Percentiles rank a stretch among this genome's conserved stretches.
Evolutionary conservation across 1,140 invertebrate species (phyloP).

Genomic region (Dermatophagoides farinae): DNA sequence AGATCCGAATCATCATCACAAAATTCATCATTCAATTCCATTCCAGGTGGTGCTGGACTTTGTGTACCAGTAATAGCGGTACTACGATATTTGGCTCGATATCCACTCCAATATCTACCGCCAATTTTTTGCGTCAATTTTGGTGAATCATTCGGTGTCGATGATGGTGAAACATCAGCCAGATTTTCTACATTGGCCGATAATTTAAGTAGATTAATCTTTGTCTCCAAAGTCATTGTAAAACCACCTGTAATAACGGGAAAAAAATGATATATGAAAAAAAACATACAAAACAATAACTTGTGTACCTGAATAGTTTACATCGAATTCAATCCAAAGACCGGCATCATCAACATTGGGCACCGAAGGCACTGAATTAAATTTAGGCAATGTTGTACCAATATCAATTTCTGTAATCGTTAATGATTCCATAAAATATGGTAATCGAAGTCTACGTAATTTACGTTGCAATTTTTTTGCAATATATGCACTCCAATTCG

Average conservation of each 20-base stretch:
- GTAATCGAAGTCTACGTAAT: constrained; percentile 60
- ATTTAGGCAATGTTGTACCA: constrained; percentile 49
- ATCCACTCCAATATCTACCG: too few species aligned
- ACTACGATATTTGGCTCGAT: neutral
- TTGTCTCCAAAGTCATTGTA: constrained; percentile 77
- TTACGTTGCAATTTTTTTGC: constrained; percentile 60
- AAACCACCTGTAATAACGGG: constrained; percentile 32
- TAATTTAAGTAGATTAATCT: constrained; percentile 79
- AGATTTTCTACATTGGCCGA: neutral
- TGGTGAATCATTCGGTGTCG: too few species aligned
- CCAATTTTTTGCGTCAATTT: too few species aligned
- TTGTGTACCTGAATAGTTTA: constrained; percentile 54
- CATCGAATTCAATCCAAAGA: constrained; percentile 74
- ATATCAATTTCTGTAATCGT: constrained; percentile 50
- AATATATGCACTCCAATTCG: constrained; percentile 35
- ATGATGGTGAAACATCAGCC: too few species aligned
- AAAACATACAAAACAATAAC: neutral
- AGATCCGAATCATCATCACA: neutral
- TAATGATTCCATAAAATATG: constrained; percentile 68
- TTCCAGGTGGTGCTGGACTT: constrained; percentile 38
- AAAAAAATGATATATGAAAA: neutral
- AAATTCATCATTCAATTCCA: constrained; percentile 29
- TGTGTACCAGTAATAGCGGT: neutral
- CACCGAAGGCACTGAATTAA: constrained; percentile 49
- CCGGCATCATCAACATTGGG: constrained; percentile 55